Conservation (phyloP, 2,888 invertebrate species). For the Sthenelais limicola region DNA sequence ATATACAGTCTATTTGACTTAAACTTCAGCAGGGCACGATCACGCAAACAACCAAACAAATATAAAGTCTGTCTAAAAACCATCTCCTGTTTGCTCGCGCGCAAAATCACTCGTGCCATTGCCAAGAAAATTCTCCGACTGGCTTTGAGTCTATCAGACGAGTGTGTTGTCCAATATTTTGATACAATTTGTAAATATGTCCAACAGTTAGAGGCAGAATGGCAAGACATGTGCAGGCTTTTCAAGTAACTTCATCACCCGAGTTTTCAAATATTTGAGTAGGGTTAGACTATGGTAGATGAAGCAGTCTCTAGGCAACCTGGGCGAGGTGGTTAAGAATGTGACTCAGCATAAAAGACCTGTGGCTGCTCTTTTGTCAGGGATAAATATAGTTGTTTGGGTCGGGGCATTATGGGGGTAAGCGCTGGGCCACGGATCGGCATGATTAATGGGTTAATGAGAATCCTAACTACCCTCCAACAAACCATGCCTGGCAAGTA, state of each 20-base stretch:
- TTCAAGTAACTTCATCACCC: conserved; percentile 5
- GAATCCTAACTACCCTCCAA: no score
- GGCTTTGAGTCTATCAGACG: no score
- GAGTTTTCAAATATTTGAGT: conserved; percentile 27
- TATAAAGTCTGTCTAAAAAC: no score
- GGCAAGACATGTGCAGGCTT: neutral
- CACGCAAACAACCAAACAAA: no score
- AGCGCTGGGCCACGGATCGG: no score
- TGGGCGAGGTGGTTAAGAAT: neutral
- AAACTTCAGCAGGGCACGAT: no score
- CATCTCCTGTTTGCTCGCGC: no score
- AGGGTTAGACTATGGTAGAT: neutral
- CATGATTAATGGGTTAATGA: conserved; percentile 32
- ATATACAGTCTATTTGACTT: no score
- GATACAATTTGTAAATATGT: conserved; percentile 27
- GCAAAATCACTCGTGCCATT: no score
- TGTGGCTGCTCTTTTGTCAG: neutral
- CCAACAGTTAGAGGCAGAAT: neutral
- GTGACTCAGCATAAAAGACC: no score
- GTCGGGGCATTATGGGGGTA: neutral
- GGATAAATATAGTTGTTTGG: conserved; percentile 5
- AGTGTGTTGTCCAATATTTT: conserved; percentile 20
- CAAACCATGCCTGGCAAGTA: no score
- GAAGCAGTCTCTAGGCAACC: conserved; percentile 8
- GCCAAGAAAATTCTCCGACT: no score